Conservation (phyloP, 2,113 vertebrate genomes). For the Chauna torquata region DNA sequence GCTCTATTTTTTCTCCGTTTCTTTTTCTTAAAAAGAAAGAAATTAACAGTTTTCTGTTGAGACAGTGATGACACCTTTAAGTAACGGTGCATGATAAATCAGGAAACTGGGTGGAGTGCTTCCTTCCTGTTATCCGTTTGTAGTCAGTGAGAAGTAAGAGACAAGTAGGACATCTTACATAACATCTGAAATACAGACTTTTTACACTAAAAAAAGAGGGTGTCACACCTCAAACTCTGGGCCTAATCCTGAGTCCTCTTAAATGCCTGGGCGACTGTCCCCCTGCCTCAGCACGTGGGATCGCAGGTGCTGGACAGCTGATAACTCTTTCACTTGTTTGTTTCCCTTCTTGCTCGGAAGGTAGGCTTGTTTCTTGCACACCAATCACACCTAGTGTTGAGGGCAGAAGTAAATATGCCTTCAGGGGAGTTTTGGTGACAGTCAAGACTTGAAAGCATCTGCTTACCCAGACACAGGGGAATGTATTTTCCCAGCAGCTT, state of each 20-base stretch:
- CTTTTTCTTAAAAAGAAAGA: background rate
- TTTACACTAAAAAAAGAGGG: background rate
- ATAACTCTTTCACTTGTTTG: background rate
- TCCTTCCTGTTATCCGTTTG: slow-evolving; percentile 45
- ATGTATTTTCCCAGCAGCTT: background rate
- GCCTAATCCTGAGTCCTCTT: background rate
- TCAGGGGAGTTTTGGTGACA: background rate
- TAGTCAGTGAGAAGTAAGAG: background rate
- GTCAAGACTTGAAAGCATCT: background rate
- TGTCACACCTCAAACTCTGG: background rate
- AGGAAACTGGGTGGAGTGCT: slow-evolving; percentile 64
- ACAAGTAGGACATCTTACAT: background rate
- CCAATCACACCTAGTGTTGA: background rate
- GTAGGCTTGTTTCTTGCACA: background rate
- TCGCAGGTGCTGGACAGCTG: background rate
- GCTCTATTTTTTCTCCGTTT: background rate
- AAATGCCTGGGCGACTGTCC: background rate
- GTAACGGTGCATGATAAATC: background rate
- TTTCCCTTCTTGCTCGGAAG: background rate
- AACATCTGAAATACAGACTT: background rate
- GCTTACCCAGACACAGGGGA: background rate
- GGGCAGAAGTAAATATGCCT: background rate
- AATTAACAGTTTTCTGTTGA: background rate
- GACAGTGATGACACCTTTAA: background rate
- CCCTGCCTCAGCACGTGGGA: background rate